Evolutionary conservation across 2,888 invertebrate genomes (phyloP).

Genomic region (Papilio protenor): DNA sequence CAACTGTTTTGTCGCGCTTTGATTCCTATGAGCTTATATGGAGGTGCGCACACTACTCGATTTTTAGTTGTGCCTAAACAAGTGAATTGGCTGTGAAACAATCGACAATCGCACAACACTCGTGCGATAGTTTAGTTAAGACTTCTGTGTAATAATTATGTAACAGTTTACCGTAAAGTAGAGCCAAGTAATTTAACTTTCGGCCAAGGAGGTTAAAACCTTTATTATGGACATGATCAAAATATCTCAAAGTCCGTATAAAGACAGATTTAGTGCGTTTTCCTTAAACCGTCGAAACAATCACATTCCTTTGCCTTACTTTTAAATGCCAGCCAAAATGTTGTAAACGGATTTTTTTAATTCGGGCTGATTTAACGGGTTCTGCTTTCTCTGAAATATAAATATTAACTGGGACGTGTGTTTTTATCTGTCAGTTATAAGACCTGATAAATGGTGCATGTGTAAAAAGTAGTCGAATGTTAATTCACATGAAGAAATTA

Average conservation of each 20-base stretch:
- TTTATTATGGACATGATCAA: slow-evolving; percentile 19
- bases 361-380: slow-evolving; percentile 29
- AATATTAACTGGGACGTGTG: slow-evolving; percentile 33
- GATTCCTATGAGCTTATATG: too few relatives aligned
- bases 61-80: too few relatives aligned
- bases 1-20: too few relatives aligned
- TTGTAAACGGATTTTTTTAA: slow-evolving; percentile 44
- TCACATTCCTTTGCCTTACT: slow-evolving; percentile 30
- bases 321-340: slow-evolving; percentile 48
- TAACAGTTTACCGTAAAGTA: background rate
- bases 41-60: too few relatives aligned
- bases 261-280: slow-evolving; percentile 24
- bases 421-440: slow-evolving; percentile 35
- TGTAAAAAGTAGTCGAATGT: slow-evolving; percentile 31
- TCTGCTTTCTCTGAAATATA: slow-evolving; percentile 39
- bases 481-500: slow-evolving; percentile 35
- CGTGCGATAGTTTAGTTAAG: too few relatives aligned
- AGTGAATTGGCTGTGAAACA: too few relatives aligned
- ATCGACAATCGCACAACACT: too few relatives aligned
- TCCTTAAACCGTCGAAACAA: slow-evolving; percentile 34
- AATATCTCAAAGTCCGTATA: slow-evolving; percentile 31
- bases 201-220: slow-evolving; percentile 2
- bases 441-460: slow-evolving; percentile 36
- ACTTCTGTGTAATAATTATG: too few relatives aligned
- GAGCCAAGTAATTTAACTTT: background rate